A percentile compares a stretch with the other conserved stretches of the same genome.
Conservation (phyloP, 2,888 invertebrate genomes). For the Caenorhabditis panamensis region DNA sequence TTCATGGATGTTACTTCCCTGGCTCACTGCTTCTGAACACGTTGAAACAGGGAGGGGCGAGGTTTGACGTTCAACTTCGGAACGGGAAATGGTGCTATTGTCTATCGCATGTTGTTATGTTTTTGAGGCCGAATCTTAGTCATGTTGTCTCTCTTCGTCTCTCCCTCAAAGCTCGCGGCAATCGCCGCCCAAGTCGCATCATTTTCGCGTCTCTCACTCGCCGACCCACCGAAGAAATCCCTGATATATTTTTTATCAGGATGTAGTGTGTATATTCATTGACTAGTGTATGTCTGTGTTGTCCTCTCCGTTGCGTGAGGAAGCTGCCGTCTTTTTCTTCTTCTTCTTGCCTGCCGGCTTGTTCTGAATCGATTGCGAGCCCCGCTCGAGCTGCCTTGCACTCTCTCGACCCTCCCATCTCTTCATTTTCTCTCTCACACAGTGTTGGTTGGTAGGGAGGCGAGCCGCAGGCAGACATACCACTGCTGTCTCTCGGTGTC, state of each 20-base stretch:
- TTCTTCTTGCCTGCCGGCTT: conserved; percentile 25
- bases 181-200: conserved; percentile 1
- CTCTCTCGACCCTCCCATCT: conserved; percentile 7
- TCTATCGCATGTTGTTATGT: neutral
- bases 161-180: conserved; percentile 5
- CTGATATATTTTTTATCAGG: conserved; percentile 33
- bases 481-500: conserved; percentile 16
- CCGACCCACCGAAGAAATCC: conserved; percentile 8
- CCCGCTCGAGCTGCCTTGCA: conserved; percentile 2
- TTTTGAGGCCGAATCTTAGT: conserved; percentile 3
- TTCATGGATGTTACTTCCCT: too few species aligned
- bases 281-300: conserved; percentile 18
- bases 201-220: conserved; percentile 13
- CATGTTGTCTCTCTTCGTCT: conserved; percentile 29
- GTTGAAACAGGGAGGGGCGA: neutral
- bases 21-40: too few species aligned
- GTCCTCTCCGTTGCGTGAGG: conserved; percentile 26
- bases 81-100: neutral
- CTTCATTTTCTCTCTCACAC: conserved; percentile 32
- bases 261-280: conserved; percentile 28
- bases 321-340: conserved; percentile 29
- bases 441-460: conserved; percentile 30
- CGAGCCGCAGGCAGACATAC: conserved; percentile 10
- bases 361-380: conserved; percentile 30
- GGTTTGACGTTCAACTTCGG: neutral